Percentiles rank a stretch among this genome's conserved stretches.
phyloP scores from a whole-genome alignment of 2,888 invertebrate genomes.

The Trachelus stipa region DNA sequence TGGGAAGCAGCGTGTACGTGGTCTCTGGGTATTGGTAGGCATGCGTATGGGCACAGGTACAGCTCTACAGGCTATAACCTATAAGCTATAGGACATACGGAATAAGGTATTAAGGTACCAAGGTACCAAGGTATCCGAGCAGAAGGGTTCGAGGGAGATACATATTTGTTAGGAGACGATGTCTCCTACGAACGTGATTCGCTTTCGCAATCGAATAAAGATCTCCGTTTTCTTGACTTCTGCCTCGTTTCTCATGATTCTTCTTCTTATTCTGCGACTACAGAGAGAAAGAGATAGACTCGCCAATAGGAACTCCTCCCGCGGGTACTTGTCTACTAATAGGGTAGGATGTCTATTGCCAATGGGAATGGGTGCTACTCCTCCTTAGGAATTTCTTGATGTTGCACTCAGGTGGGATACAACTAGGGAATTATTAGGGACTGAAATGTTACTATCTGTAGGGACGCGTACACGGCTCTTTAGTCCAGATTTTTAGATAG shows the following conservation, averaged over 20 bases:
- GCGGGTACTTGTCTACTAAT: background rate
- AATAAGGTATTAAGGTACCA: background rate
- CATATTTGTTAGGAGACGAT: conserved; percentile 63
- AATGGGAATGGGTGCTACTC: background rate
- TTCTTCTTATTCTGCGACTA: background rate
- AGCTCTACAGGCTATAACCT: background rate
- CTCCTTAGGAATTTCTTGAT: background rate
- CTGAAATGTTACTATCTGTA: background rate
- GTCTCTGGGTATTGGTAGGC: conserved; percentile 26
- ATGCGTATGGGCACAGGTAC: background rate
- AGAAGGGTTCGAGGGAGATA: conserved; percentile 43
- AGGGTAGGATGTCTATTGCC: background rate
- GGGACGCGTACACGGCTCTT: background rate
- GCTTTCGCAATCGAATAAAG: conserved; percentile 63
- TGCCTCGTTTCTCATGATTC: background rate
- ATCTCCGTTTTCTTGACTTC: conserved; percentile 55
- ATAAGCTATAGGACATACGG: background rate
- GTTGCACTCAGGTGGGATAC: background rate
- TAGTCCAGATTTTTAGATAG: background rate
- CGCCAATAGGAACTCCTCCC: background rate
- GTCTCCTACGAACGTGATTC: conserved; percentile 62
- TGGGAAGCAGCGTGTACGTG: conserved; percentile 26
- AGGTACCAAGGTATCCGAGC: background rate
- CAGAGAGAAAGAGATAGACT: background rate
- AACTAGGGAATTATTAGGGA: background rate